Evolutionary conservation across 2,797 vertebrate genomes (phyloP), one percentile per base, ranked within the genome.

Genomic region (Buphagus erythrorhynchus): DNA sequence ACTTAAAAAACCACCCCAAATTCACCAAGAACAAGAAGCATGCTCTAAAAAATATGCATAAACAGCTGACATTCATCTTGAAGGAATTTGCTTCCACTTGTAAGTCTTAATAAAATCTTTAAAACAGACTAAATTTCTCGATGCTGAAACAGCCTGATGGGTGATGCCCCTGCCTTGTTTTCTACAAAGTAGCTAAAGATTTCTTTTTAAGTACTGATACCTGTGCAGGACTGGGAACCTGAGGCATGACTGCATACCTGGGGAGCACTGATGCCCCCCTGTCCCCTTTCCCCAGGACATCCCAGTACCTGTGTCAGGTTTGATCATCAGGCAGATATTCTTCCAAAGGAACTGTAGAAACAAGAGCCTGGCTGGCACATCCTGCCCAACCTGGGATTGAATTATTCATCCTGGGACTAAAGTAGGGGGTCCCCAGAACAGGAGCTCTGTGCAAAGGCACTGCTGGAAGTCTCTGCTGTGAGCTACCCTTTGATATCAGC

Each of bases 201-300:
- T 90, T 58, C 58, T 40, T 40, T 40, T 40, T 40, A 72, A 42
- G 19, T 7, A 26, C 15, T 17, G 16, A 25, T 38, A 25, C 15
- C 18, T 51, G 10, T 2, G 16, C 26, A 65, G 24, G 22, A 57
- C 22, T 8, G 25, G 10, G 19, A 49, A 55, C 46, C 31, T 4
- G 2, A 84, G 8, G 24, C 1, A 1, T 3, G 29, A 77, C 15
- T 6, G 20, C n/a, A 65, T 33, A 38, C 10, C 6, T 48, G 55
- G 43, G 28, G 49, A 78, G 12, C 25, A 17, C 20, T 7, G 17
- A 61, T 0, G 1, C 3, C 36, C 20, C 29, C 16, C 17, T 0
- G 0, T 52, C 19, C 33, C 40, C 0, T 54, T 81, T 66, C 72
- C 43, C 46, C 8, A 19, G 0, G 16, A 69, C 45, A 67, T 35